phyloP scores from a whole-genome alignment of 2,113 vertebrate genomes.

The Chitala chitala region DNA sequence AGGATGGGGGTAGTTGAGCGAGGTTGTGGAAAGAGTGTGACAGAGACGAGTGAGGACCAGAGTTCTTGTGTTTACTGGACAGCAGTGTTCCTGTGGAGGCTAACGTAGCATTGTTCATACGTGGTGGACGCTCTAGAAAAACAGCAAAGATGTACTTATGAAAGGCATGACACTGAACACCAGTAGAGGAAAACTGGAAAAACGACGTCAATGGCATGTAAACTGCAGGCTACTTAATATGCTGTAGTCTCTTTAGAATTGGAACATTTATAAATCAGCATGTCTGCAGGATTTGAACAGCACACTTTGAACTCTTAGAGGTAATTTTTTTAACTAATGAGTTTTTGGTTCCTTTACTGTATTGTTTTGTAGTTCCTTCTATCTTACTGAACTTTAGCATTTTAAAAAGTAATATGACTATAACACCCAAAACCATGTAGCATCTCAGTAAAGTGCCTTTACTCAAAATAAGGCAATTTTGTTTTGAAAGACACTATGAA shows the following conservation, averaged over 20 bases:
- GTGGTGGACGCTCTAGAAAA: constrained; percentile 54
- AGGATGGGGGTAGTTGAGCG: constrained; percentile 81
- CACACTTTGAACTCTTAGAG: no score
- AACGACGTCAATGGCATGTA: background rate
- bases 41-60: constrained; percentile 59
- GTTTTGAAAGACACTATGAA: no score
- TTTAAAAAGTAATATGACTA: background rate
- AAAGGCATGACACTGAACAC: background rate
- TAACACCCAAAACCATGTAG: no score
- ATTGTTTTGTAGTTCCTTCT: background rate
- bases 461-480: background rate
- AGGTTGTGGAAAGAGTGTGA: constrained; percentile 88
- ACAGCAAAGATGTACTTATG: constrained; percentile 11
- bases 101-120: constrained; percentile 67
- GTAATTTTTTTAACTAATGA: background rate
- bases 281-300: no score
- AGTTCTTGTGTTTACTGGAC: constrained; percentile 67
- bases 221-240: background rate
- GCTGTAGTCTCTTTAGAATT: no score
- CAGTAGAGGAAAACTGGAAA: background rate
- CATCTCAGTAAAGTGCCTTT: no score
- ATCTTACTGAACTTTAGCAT: background rate
- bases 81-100: constrained; percentile 57
- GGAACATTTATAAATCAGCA: no score
- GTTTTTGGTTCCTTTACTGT: background rate